phyloP scores from a whole-genome alignment of 2,797 vertebrate genomes.

The Mustela erminea region DNA sequence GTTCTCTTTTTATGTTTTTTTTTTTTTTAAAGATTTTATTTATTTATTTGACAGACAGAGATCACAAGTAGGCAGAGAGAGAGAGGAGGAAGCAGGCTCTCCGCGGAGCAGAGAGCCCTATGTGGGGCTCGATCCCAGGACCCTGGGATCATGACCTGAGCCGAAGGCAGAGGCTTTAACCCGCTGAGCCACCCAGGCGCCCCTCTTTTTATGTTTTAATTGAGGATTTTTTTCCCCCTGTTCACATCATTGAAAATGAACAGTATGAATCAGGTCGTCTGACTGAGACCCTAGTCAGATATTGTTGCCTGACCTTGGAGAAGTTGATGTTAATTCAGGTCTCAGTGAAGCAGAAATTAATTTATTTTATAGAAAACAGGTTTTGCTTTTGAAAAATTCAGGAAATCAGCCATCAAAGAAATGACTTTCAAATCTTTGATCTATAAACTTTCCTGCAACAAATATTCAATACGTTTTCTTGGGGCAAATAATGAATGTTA shows the following conservation, averaged over 20 bases:
- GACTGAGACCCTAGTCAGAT: neutral
- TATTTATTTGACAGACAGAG: too few relatives aligned
- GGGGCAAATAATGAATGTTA: neutral
- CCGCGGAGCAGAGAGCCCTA: too few relatives aligned
- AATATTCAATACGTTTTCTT: constrained; percentile 3
- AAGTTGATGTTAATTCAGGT: constrained; percentile 32
- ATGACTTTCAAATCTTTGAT: constrained; percentile 30
- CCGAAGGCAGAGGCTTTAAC: too few relatives aligned
- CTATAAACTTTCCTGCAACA: neutral
- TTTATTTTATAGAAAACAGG: neutral
- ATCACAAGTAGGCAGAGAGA: too few relatives aligned
- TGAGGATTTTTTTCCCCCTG: neutral
- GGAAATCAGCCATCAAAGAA: neutral
- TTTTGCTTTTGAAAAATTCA: constrained; percentile 32
- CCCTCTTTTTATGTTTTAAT: constrained; percentile 31
- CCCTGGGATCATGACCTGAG: too few relatives aligned
- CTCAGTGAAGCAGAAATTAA: constrained; percentile 5
- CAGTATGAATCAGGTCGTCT: neutral
- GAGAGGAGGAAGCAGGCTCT: too few relatives aligned
- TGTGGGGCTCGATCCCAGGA: too few relatives aligned
- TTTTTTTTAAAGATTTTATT: too few relatives aligned
- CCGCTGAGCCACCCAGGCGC: too few relatives aligned
- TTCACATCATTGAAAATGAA: constrained; percentile 52
- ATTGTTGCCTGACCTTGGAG: neutral
- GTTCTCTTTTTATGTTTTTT: constrained; percentile 14